Evolutionary conservation across 2,797 vertebrate species (phyloP), one percentile per base, ranked within the genome.

Genomic region (Chromobotia macracanthus): DNA sequence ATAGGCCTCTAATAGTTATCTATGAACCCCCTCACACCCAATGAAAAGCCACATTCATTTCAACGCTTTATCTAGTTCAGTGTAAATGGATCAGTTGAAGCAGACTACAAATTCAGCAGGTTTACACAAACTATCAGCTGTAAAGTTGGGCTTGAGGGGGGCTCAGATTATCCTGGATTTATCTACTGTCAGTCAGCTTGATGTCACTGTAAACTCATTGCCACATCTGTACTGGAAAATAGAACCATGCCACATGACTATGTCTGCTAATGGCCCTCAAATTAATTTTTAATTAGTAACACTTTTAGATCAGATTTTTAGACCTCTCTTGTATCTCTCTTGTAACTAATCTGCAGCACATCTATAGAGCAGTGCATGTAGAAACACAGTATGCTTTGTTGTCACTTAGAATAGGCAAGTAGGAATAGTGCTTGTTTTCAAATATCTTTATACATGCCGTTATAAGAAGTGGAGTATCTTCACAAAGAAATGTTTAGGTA

Each of bases 261-360:
- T 90, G 89, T 89, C 91, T 88, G 90, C 96, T 98, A 99, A 98
- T 98, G 95, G 95, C 93, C 87, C 91, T 90, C 87, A 92, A 95
- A 99, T 97, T 97, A 96, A 98, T 99, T 98, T 96, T 95, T 97
- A 98, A 99, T 99, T 98, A 98, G 95, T 94, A 94, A 92, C 92
- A 94, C 91, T 95, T 97, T 95, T 95, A 95, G 94, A 96, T 87
- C 89, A 89, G 91, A 35, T 35, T n/a, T n/a, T n/a, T n/a, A n/a
- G n/a, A n/a, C n/a, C n/a, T n/a, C n/a, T n/a, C n/a, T n/a, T n/a
- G n/a, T n/a, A n/a, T 90, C 67, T 91, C 92, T 92, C 93, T 90
- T 92, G 93, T 93, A 94, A 92, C 90, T 91, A 92, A 93, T 93
- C 89, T 86, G 89, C 86, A 38, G 8, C 38, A 38, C 38, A 7